These are phyloP conservation scores for Diachasma alloeum DNA, from an alignment of 1,140 invertebrate species.

Conservation along the genomic window DNA sequence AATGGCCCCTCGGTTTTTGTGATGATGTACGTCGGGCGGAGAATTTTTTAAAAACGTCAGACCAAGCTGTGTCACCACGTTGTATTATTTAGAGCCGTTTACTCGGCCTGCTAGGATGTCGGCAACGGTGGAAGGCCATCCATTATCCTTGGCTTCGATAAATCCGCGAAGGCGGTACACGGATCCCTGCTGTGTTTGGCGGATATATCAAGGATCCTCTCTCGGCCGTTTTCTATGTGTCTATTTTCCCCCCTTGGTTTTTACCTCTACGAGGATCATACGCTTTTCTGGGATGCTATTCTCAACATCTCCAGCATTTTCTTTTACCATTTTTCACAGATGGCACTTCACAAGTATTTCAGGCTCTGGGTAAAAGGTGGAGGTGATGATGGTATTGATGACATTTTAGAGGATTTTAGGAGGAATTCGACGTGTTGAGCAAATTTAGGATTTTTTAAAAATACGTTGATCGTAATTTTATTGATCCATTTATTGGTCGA, in stretches of 20 bases:
- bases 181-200: conserved; percentile 56
- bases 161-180: conserved; percentile 49
- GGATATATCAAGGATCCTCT: conserved; percentile 60
- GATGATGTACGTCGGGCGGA: neutral
- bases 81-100: conserved; percentile 55
- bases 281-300: neutral
- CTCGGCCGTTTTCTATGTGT: conserved; percentile 38
- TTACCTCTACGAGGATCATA: conserved; percentile 6
- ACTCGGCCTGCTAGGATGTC: conserved; percentile 24
- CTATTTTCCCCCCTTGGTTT: conserved; percentile 15
- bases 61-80: conserved; percentile 24
- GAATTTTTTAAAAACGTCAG: neutral
- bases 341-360: neutral
- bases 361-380: neutral
- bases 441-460: no score
- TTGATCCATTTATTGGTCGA: no score
- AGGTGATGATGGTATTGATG: neutral
- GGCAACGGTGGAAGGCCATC: conserved; percentile 44
- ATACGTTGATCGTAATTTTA: no score
- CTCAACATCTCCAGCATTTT: neutral
- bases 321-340: neutral
- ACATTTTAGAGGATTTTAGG: neutral
- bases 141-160: conserved; percentile 58
- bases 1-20: no score
- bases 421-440: no score